Conservation (phyloP, 2,797 vertebrate genomes). For the Hybognathus amarus region DNA sequence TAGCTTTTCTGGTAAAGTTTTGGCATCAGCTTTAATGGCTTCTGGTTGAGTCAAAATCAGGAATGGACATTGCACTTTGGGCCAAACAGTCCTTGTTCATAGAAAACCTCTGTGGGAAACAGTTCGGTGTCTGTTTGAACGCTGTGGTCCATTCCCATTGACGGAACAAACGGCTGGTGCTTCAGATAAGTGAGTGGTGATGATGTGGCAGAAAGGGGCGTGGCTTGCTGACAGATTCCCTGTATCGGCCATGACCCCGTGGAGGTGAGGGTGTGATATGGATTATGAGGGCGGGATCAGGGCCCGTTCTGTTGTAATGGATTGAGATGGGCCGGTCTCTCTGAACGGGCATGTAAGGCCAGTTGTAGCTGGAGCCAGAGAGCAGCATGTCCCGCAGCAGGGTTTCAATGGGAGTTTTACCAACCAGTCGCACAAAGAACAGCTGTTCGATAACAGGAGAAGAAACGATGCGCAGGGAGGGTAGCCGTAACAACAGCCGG, state of each 20-base stretch:
- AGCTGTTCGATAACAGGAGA: constrained; percentile 90
- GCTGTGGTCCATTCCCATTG: constrained; percentile 42
- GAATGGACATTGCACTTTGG: constrained; percentile 62
- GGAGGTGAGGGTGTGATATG: constrained; percentile 52
- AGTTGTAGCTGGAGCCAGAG: constrained; percentile 87
- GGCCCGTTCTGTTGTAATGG: constrained; percentile 84
- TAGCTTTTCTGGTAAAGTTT: constrained; percentile 64
- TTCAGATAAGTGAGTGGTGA: constrained; percentile 54
- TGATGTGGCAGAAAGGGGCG: constrained; percentile 40
- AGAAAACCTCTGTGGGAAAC: constrained; percentile 28
- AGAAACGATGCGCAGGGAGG: constrained; percentile 86
- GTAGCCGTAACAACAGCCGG: constrained; percentile 85
- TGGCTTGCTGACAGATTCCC: constrained; percentile 47
- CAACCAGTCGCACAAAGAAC: constrained; percentile 88
- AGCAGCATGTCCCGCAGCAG: constrained; percentile 90
- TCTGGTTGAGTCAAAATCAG: constrained; percentile 71
- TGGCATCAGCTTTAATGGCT: constrained; percentile 81
- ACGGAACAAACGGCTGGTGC: constrained; percentile 40
- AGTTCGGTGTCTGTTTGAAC: constrained; percentile 6
- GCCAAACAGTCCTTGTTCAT: constrained; percentile 64
- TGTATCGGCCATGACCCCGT: constrained; percentile 54
- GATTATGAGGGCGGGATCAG: constrained; percentile 59
- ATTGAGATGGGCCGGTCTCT: constrained; percentile 79
- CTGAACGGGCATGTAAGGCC: constrained; percentile 83
- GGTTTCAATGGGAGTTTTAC: constrained; percentile 90